Percentiles rank a stretch among this genome's conserved stretches.
These are phyloP conservation scores for Scaptomyza graminum DNA, from an alignment of 1,140 invertebrate species.

Conservation along the genomic window DNA sequence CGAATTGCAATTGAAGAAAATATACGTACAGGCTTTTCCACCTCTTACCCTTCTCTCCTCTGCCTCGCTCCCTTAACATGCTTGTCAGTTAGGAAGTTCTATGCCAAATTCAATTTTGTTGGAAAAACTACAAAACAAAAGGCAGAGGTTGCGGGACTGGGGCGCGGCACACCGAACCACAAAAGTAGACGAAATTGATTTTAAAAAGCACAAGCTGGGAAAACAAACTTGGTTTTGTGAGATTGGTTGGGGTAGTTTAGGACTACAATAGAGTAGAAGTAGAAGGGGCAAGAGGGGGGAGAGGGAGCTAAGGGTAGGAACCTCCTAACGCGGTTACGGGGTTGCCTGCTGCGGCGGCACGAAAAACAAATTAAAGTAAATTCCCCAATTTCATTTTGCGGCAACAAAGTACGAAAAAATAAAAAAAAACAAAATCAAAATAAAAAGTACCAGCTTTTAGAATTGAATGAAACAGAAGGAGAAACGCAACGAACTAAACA, in stretches of 20 bases:
- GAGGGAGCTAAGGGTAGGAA: not conserved
- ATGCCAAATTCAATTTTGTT: conserved; percentile 78
- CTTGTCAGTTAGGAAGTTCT: conserved; percentile 45
- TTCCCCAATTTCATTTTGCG: conserved; percentile 80
- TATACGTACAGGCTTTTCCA: conserved; percentile 38
- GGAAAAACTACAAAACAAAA: conserved; percentile 76
- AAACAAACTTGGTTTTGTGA: conserved; percentile 18
- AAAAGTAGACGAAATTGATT: conserved; percentile 81
- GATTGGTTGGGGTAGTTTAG: conserved; percentile 5
- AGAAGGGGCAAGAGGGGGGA: not conserved
- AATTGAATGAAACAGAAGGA: conserved; percentile 51
- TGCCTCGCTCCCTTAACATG: not conserved
- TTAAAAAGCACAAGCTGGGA: conserved; percentile 63
- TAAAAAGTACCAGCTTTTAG: conserved; percentile 16
- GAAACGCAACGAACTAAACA: conserved; percentile 67
- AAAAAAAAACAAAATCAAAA: conserved; percentile 34
- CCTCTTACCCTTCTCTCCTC: conserved; percentile 16
- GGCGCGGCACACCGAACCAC: conserved; percentile 10
- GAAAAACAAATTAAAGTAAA: conserved; percentile 82
- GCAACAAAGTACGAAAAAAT: conserved; percentile 62
- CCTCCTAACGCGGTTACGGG: conserved; percentile 39
- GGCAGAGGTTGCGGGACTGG: not conserved
- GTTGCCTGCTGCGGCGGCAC: conserved; percentile 60
- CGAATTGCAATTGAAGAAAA: conserved; percentile 70
- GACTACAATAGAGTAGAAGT: conserved; percentile 5